A percentile compares a stretch with the other conserved stretches of the same genome.
phyloP scores from a whole-genome alignment of 2,113 vertebrate species.

The Amazona vittata region DNA sequence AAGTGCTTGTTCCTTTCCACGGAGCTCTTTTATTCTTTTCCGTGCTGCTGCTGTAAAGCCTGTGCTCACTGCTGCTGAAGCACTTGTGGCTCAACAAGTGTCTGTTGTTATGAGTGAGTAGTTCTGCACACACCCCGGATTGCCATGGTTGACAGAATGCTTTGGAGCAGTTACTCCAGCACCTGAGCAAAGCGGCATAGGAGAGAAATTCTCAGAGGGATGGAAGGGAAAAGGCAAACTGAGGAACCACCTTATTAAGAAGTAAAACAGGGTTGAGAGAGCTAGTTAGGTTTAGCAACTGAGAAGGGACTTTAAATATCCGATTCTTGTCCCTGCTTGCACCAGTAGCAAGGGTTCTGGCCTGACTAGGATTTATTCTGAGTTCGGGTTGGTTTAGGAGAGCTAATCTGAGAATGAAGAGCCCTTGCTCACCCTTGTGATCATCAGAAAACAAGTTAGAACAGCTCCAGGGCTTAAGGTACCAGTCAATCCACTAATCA shows the following conservation, averaged over 20 bases:
- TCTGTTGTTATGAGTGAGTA: neutral
- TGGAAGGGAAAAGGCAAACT: neutral
- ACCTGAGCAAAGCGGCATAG: neutral
- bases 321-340: neutral
- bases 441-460: neutral
- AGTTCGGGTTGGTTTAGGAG: neutral
- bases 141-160: neutral
- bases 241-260: neutral
- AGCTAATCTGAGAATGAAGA: neutral
- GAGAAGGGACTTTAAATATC: neutral
- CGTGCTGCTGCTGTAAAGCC: neutral
- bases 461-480: neutral
- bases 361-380: neutral
- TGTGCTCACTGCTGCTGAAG: neutral
- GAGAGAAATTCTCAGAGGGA: neutral
- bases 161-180: neutral
- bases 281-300: neutral
- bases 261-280: neutral
- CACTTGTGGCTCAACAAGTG: neutral
- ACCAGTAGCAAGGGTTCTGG: neutral
- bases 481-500: neutral
- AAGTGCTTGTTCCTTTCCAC: neutral
- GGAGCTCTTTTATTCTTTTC: neutral
- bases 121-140: neutral
- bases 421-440: neutral